Conservation (phyloP, 2,797 vertebrate genomes). For the Fistularia tabacaria region DNA sequence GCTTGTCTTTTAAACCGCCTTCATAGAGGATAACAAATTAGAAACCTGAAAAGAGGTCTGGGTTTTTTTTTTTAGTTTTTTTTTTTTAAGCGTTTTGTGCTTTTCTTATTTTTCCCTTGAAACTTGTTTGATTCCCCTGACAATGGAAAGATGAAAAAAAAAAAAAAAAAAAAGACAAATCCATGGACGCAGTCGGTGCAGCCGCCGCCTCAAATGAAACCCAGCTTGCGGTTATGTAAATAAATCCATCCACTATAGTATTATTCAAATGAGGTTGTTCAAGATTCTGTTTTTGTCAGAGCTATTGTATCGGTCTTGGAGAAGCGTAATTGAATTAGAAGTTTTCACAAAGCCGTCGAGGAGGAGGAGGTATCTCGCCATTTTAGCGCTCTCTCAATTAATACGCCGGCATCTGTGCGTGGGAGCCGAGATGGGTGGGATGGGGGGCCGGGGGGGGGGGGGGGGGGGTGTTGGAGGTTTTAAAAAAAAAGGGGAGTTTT, state of each 20-base stretch:
- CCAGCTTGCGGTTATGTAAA: conserved; percentile 50
- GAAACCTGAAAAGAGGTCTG: no score
- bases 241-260: conserved; percentile 25
- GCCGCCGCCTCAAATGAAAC: conserved; percentile 25
- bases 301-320: conserved; percentile 24
- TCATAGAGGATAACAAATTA: no score
- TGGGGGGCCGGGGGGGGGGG: conserved; percentile 6
- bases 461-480: no score
- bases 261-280: conserved; percentile 52
- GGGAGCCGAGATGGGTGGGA: conserved; percentile 1
- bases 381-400: conserved; percentile 11
- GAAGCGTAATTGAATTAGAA: conserved; percentile 45
- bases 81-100: conserved; percentile 1
- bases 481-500: no score
- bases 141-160: conserved; percentile 26
- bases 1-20: no score
- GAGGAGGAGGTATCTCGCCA: background rate
- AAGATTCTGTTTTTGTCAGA: conserved; percentile 30
- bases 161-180: conserved; percentile 10
- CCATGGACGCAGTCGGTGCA: conserved; percentile 24
- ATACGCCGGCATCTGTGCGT: conserved; percentile 2
- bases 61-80: no score
- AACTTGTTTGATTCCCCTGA: conserved; percentile 2
- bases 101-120: conserved; percentile 8
- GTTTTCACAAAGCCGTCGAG: conserved; percentile 23